These are phyloP conservation scores for Scaptomyza parva DNA, from an alignment of 2,888 invertebrate genomes.

Conservation along the genomic window DNA sequence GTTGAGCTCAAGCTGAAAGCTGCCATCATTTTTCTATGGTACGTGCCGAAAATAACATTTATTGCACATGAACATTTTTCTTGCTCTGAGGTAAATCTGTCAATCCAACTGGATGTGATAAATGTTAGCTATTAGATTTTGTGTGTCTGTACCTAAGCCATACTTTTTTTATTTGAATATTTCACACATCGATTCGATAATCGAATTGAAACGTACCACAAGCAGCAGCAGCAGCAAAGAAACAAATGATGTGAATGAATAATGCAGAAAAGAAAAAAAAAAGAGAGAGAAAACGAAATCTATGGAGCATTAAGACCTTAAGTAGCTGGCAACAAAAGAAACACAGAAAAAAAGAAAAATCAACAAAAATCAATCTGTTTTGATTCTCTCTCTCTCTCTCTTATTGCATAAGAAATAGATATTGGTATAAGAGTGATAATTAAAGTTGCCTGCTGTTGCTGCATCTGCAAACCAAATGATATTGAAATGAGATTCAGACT, in stretches of 20 bases:
- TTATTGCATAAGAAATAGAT: not conserved
- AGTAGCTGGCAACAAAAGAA: too few species aligned
- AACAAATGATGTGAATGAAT: too few species aligned
- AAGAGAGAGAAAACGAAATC: not conserved
- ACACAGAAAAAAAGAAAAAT: too few species aligned
- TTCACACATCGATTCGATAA: constrained; percentile 7
- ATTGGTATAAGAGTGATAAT: constrained; percentile 49
- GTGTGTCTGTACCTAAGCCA: constrained; percentile 3
- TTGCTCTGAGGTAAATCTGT: constrained; percentile 18
- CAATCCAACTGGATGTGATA: constrained; percentile 16
- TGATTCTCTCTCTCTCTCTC: too few species aligned
- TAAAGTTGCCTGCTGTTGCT: constrained; percentile 19
- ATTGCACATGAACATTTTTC: constrained; percentile 19
- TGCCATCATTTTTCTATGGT: constrained; percentile 23
- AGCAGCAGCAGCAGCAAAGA: not conserved
- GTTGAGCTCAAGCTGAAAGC: constrained; percentile 35
- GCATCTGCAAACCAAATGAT: constrained; percentile 44
- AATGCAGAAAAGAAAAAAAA: too few species aligned
- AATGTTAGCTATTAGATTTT: constrained; percentile 4
- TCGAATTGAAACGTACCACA: not conserved
- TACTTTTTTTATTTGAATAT: constrained; percentile 18
- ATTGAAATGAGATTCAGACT: constrained; percentile 56
- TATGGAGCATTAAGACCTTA: not conserved
- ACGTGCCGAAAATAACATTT: constrained; percentile 26
- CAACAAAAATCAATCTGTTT: too few species aligned